Evolutionary conservation across 2,888 invertebrate genomes (phyloP).

Genomic region (Poecilobothrus nobilitatus): DNA sequence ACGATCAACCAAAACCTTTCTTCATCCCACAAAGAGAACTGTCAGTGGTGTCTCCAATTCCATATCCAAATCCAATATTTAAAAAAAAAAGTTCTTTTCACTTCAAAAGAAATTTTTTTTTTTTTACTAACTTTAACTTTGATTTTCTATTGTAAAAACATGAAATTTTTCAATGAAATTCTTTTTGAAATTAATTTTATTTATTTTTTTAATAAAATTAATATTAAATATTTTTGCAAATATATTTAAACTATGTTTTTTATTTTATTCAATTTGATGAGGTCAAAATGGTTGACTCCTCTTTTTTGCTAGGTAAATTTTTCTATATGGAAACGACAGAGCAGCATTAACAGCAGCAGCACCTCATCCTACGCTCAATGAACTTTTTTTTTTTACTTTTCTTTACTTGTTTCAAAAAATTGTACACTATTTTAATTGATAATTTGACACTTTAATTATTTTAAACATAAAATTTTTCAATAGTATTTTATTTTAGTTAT

Average conservation of each 20-base stretch:
- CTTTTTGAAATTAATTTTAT: too few relatives aligned
- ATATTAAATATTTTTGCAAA: too few relatives aligned
- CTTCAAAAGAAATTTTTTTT: background rate
- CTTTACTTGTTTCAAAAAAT: background rate
- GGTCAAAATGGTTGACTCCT: constrained; percentile 3
- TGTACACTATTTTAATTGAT: background rate
- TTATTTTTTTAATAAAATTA: too few relatives aligned
- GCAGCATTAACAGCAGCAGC: background rate
- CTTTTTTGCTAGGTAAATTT: background rate
- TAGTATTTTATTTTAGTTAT: background rate
- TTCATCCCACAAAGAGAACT: background rate
- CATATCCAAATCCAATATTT: too few relatives aligned
- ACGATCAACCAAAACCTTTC: background rate
- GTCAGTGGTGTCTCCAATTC: background rate
- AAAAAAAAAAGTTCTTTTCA: too few relatives aligned
- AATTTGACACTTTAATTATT: background rate
- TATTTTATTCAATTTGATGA: background rate
- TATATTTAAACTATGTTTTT: too few relatives aligned
- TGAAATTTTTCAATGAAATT: too few relatives aligned
- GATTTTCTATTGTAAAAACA: background rate
- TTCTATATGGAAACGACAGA: background rate
- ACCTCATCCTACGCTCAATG: background rate
- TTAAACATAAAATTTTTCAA: background rate
- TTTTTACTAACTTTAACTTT: background rate
- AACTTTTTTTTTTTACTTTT: background rate